phyloP scores from a whole-genome alignment of 2,113 vertebrate species.

The Ancistrus triradiatus region DNA sequence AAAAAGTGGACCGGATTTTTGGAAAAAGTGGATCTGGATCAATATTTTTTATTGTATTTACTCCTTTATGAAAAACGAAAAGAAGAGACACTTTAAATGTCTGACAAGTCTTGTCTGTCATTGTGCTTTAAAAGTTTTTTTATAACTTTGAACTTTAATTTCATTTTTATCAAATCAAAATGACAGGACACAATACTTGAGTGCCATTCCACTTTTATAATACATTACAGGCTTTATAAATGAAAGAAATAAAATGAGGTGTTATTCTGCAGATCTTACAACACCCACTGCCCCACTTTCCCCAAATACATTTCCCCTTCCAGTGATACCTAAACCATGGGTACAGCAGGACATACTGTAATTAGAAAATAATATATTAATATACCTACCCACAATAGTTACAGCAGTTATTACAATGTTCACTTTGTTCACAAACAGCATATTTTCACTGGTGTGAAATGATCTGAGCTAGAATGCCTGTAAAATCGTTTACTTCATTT shows the following conservation, averaged over 20 bases:
- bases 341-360: constrained; percentile 55
- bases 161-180: constrained; percentile 15
- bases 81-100: no score
- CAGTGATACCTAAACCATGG: constrained; percentile 47
- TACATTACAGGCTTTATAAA: constrained; percentile 38
- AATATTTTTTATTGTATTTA: no score
- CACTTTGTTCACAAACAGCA: constrained; percentile 56
- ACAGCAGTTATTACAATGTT: constrained; percentile 62
- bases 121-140: no score
- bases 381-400: constrained; percentile 53
- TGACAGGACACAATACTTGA: constrained; percentile 14
- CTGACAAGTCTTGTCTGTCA: no score
- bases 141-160: no score
- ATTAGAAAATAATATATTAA: constrained; percentile 59
- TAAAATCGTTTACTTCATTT: constrained; percentile 56
- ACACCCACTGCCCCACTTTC: constrained; percentile 6
- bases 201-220: constrained; percentile 29
- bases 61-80: no score
- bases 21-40: no score
- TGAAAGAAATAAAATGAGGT: constrained; percentile 27
- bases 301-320: not conserved
- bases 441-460: constrained; percentile 44
- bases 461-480: constrained; percentile 51
- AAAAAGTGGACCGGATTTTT: no score
- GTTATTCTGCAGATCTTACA: constrained; percentile 32